phyloP scores from a whole-genome alignment of 2,888 invertebrate genomes.

The Lamellibrachia columna region DNA sequence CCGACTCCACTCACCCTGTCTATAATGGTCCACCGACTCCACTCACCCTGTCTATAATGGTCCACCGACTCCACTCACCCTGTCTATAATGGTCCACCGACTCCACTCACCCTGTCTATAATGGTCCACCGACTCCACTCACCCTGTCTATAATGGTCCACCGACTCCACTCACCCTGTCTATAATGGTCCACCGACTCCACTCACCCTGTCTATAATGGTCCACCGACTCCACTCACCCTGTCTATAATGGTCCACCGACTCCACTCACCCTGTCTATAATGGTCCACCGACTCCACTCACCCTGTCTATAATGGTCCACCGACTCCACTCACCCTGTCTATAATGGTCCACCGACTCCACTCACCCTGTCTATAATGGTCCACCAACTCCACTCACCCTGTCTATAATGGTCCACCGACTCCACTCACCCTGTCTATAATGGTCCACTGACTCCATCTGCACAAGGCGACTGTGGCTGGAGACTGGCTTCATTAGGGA shows the following conservation, averaged over 20 bases:
- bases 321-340: not conserved
- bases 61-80: too few species aligned
- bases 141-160: not conserved
- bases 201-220: not conserved
- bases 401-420: not conserved
- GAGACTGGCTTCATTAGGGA: constrained; percentile 57
- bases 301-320: not conserved
- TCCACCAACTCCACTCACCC: not conserved
- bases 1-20: not conserved
- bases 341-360: not conserved
- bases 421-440: constrained; percentile 31
- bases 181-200: not conserved
- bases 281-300: not conserved
- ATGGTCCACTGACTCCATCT: constrained; percentile 42
- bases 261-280: not conserved
- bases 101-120: constrained; percentile 27
- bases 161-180: not conserved
- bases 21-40: not conserved
- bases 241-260: not conserved
- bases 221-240: not conserved
- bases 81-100: constrained; percentile 35
- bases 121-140: too few species aligned
- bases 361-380: constrained; percentile 9
- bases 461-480: constrained; percentile 37
- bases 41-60: not conserved